A percentile compares a stretch with the other conserved stretches of the same genome.
Evolutionary conservation across 2,797 vertebrate genomes (phyloP).

Genomic region (Hemitrygon akajei): DNA sequence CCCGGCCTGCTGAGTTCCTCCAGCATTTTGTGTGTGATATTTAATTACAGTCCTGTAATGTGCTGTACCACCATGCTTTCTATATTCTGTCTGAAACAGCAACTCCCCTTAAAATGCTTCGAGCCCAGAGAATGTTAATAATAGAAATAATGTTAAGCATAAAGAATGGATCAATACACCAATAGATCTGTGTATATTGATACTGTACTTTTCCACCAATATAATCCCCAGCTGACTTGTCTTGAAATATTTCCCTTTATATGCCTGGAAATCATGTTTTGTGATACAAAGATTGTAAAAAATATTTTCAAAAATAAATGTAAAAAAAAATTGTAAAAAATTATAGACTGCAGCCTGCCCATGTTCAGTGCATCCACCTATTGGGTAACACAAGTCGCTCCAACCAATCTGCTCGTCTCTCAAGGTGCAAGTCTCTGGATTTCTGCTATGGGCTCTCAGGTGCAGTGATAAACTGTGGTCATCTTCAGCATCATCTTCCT

Average conservation of each 20-base stretch:
- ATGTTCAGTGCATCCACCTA: no score
- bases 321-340: no score
- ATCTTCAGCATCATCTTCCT: no score
- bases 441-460: no score
- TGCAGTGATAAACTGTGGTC: no score
- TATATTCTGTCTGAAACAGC: not conserved
- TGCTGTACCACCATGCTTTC: not conserved
- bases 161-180: not conserved
- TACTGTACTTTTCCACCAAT: not conserved
- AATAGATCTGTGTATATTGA: not conserved
- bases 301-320: not conserved
- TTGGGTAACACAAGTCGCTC: no score
- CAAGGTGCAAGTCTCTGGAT: no score
- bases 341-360: no score
- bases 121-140: not conserved
- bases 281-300: not conserved
- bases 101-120: not conserved
- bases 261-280: not conserved
- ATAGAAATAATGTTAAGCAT: not conserved
- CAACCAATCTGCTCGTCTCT: no score
- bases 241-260: not conserved
- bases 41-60: not conserved
- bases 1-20: no score
- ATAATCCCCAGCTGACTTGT: not conserved
- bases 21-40: no score